A percentile compares a stretch with the other conserved stretches of the same genome.
Conservation (phyloP, 1,140 invertebrate species). For the Agraylea sexmaculata region DNA sequence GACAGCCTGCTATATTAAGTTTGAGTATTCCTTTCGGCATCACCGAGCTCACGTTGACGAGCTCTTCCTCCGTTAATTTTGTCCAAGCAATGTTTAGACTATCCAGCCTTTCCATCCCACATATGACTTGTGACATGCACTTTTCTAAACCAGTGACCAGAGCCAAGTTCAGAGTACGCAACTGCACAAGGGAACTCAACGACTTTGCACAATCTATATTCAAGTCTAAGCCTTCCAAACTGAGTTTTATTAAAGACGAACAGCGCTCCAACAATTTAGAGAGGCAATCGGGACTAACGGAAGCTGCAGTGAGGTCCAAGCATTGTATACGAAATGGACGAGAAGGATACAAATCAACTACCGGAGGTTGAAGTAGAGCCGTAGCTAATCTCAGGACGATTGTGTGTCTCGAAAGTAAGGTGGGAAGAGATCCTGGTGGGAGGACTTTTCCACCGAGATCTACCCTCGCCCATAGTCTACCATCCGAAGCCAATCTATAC, state of each 20-base stretch:
- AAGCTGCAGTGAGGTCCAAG: slow-evolving; percentile 72
- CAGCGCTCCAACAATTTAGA: slow-evolving; percentile 53
- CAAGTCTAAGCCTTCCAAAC: slow-evolving; percentile 66
- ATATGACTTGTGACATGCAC: slow-evolving; percentile 8
- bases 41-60: slow-evolving; percentile 49
- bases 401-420: slow-evolving; percentile 59
- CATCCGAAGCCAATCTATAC: slow-evolving; percentile 64
- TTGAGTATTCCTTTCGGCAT: slow-evolving; percentile 53
- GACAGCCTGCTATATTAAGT: slow-evolving; percentile 70
- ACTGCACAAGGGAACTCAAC: not conserved
- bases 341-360: slow-evolving; percentile 28
- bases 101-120: slow-evolving; percentile 29
- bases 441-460: slow-evolving; percentile 63
- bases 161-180: slow-evolving; percentile 54
- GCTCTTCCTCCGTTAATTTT: slow-evolving; percentile 43
- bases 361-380: slow-evolving; percentile 47
- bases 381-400: slow-evolving; percentile 64
- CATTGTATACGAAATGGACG: slow-evolving; percentile 52
- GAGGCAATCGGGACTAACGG: slow-evolving; percentile 48
- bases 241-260: slow-evolving; percentile 63
- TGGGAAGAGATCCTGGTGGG: slow-evolving; percentile 50
- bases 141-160: slow-evolving; percentile 52
- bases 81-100: slow-evolving; percentile 75
- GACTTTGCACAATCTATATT: slow-evolving; percentile 39
- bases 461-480: slow-evolving; percentile 70